phyloP scores from a whole-genome alignment of 2,888 invertebrate species.

The Cephus pygmeus region DNA sequence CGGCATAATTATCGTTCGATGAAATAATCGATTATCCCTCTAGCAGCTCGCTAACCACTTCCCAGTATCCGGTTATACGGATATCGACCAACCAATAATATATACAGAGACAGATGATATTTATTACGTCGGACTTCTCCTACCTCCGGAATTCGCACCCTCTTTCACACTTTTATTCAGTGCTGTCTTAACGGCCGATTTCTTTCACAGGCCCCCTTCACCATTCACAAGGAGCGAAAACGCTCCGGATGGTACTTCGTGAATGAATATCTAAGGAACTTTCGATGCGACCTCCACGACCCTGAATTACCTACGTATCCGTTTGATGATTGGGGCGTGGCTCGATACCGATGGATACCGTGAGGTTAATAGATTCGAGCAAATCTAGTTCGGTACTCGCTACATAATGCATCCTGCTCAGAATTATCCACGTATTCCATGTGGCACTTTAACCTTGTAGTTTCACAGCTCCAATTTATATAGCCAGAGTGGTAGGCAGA shows the following conservation, averaged over 20 bases:
- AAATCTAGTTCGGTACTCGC: neutral
- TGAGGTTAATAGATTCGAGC: conserved; percentile 3
- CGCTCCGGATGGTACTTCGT: neutral
- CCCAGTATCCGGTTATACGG: neutral
- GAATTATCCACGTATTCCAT: neutral
- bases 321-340: neutral
- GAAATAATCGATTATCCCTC: neutral
- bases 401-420: neutral
- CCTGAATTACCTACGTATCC: neutral
- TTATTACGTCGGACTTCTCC: neutral
- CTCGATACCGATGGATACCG: neutral
- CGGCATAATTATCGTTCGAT: neutral
- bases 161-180: neutral
- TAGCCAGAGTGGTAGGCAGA: neutral
- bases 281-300: neutral
- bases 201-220: no score
- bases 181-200: neutral
- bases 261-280: neutral
- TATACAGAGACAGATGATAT: neutral
- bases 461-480: neutral
- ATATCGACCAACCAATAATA: neutral
- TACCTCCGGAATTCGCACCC: neutral
- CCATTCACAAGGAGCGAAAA: no score
- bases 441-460: neutral
- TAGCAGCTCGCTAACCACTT: neutral